Evolutionary conservation across 2,888 invertebrate species (phyloP), one percentile per base, ranked within the genome.

Genomic region (Deroplatys truncata): DNA sequence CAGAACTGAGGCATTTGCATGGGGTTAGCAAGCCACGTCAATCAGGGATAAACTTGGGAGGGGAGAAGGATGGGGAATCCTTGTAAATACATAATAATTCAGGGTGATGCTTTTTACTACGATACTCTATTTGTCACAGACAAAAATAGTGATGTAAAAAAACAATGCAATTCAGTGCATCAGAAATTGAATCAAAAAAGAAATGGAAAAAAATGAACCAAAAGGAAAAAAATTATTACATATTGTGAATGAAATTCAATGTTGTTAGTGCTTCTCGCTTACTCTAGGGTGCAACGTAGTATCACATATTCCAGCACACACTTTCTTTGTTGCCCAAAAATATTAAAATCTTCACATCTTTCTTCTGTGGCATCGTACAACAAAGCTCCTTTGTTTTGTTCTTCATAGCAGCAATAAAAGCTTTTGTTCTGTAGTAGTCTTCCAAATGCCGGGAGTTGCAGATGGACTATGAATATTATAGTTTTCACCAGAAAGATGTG

Each of bases 31-130:
- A 72, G 20, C 16, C 56, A 72, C 9, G 56, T 87, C 83, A 87
- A 87, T 87, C 87, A 87, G 87, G 87, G 87, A 83, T 87, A n/a
- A 89, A 89, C 90, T 91, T 91, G 91, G 91, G 91, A 91, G 91
- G 90, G 90, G 89, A 91, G 91, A 90, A 90, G 91, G 91, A 90
- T 91, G 91, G 91, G 89, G 87, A 90, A 90, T 88, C 89, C 90
- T 90, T 91, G 88, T 90, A 89, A 89, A 91, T 88, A 88, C 89
- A 88, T 86, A 88, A 88, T 88, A 85, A 91, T 82, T 85, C 88
- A 90, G 88, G 87, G 87, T 87, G 88, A 88, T 86, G 89, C 86
- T 89, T 88, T 72, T 86, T 85, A 89, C 29, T 89, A 86, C 83
- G 85, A 85, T 85, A 86, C 90, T 85, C 43, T 84, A 85, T 84